A percentile compares a stretch with the other conserved stretches of the same genome.
Evolutionary conservation across 2,113 vertebrate species (phyloP).

Genomic region (Macroglossus sobrinus): DNA sequence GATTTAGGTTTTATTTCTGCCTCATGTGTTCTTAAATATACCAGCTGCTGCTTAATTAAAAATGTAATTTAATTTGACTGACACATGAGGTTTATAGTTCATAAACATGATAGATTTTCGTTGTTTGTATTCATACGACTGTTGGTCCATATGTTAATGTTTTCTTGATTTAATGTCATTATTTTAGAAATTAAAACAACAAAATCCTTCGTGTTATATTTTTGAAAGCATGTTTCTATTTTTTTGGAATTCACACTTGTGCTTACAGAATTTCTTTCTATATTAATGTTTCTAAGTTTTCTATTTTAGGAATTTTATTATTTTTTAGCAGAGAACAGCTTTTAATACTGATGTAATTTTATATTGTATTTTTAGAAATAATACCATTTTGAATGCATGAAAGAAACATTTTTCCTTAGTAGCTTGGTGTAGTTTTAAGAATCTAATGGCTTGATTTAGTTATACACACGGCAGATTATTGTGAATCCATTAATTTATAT

Average conservation of each 20-base stretch:
- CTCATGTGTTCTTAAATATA: slow-evolving; percentile 66
- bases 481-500: not conserved
- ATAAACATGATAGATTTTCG: slow-evolving; percentile 58
- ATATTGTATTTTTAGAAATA: slow-evolving; percentile 29
- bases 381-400: not conserved
- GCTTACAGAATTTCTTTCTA: not conserved
- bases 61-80: slow-evolving; percentile 69
- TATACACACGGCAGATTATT: not conserved
- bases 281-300: slow-evolving; percentile 13
- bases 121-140: slow-evolving; percentile 54
- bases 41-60: slow-evolving; percentile 68
- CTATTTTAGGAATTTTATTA: not conserved
- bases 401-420: not conserved
- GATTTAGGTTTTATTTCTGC: slow-evolving; percentile 55
- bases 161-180: slow-evolving; percentile 57
- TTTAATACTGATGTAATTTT: slow-evolving; percentile 28
- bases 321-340: slow-evolving; percentile 30
- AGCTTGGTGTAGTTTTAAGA: not conserved
- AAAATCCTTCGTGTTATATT: not conserved
- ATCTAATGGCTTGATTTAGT: not conserved
- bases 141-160: slow-evolving; percentile 66
- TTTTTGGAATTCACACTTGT: slow-evolving; percentile 28
- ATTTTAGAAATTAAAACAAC: slow-evolving; percentile 54
- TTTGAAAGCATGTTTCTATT: slow-evolving; percentile 34
- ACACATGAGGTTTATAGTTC: slow-evolving; percentile 54